Base-by-base conservation (phyloP, 2,113 vertebrate genomes). In the Notothenia rossii region DNA sequence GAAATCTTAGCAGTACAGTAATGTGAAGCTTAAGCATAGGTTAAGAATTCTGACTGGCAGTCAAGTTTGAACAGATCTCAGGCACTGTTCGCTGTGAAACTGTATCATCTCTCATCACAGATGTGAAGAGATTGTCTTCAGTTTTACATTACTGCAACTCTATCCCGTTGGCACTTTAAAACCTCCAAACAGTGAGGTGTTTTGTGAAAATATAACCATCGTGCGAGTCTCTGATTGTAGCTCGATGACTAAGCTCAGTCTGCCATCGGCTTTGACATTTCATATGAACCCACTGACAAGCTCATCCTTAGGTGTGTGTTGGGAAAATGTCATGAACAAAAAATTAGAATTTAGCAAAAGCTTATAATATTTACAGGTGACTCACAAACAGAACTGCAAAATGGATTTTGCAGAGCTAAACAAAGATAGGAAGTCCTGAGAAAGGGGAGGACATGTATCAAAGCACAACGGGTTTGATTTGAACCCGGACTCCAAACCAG, bases 141-240 rank as follows among this genome's bases (percentile, higher is more conserved):
- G 83, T 84, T 79, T 60, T 22, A 77, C 36, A 10, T 64, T 55
- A 56, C 71, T 81, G 88, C n/a, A 89, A 84, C 81, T 59, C 55
- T 70, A 88, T 61, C 87, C 72, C 11, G n/a, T 20, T 64, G 78
- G 55, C 81, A 81, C 75, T 82, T 81, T 18, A 64, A 61, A 75
- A 59, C 84, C 85, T 84, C 87, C 86, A 83, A 92, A 89, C 81
- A 85, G 46, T 2, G 40, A 64, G 63, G 17, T 77, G 83, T 64
- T 46, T 10, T 12, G 36, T 45, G 61, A 75, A 91, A 89, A 81
- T 76, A 56, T 82, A 87, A 85, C 63, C 64, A 2, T 12, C 66
- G 63, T 0, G 14, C 85, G 0, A 80, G 91, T 88, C 67, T 77
- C 22, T 48, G 81, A 89, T 72, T 79, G 89, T 86, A 8, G 60